Conservation (phyloP, 2,797 vertebrate species). For the Salarias fasciatus region DNA sequence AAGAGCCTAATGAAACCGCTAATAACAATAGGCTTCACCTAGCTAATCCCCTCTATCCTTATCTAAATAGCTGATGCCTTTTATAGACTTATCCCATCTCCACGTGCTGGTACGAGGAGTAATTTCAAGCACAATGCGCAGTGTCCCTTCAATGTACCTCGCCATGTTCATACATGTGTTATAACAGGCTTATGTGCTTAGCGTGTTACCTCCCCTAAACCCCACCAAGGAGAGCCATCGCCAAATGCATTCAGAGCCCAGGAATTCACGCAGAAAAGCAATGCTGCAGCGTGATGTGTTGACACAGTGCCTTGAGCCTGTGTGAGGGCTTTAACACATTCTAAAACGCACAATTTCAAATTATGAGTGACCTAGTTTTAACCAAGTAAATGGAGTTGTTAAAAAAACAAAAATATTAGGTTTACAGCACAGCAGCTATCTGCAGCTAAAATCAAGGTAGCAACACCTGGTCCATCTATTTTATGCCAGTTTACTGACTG, state of each 20-base stretch:
- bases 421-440: conserved; percentile 13
- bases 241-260: conserved; percentile 50
- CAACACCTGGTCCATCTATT: conserved; percentile 25
- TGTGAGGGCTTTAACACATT: conserved; percentile 22
- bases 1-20: no score
- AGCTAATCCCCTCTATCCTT: neutral
- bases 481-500: conserved; percentile 34
- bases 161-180: conserved; percentile 77
- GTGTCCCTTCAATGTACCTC: conserved; percentile 26
- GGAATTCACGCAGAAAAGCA: conserved; percentile 54
- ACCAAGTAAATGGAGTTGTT: neutral
- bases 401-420: no score
- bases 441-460: conserved; percentile 10
- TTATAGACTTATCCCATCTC: conserved; percentile 15
- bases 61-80: conserved; percentile 10
- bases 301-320: conserved; percentile 7
- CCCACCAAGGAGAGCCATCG: conserved; percentile 70
- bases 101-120: conserved; percentile 25
- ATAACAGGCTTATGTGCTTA: conserved; percentile 83
- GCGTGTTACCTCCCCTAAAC: conserved; percentile 59
- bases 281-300: conserved; percentile 19
- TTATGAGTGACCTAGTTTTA: conserved; percentile 25
- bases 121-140: conserved; percentile 13
- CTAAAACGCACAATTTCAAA: conserved; percentile 15
- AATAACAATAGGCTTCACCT: no score